Evolutionary conservation across 1,140 invertebrate genomes (phyloP).

Genomic region (Wiebesia pumilae): DNA sequence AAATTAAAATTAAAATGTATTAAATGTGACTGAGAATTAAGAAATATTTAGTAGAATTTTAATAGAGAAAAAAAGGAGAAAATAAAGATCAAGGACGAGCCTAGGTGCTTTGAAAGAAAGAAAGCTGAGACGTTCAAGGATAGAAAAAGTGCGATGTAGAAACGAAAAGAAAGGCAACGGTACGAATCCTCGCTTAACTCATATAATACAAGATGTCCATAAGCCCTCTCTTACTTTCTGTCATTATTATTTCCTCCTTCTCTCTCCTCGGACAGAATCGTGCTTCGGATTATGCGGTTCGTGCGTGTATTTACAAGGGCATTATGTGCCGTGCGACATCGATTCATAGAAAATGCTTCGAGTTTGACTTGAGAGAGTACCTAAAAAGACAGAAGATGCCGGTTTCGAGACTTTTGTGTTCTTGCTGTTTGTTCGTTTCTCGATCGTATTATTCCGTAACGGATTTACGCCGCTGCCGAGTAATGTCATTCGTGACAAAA

Average conservation of each 20-base stretch:
- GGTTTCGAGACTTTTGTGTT: not conserved
- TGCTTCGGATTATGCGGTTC: constrained; percentile 29
- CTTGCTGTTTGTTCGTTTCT: not conserved
- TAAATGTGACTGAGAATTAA: not conserved
- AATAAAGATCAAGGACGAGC: constrained; percentile 12
- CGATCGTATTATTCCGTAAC: constrained; percentile 33
- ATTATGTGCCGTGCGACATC: constrained; percentile 16
- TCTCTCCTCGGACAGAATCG: not conserved
- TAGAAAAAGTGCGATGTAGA: not conserved
- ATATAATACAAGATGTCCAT: constrained; percentile 13
- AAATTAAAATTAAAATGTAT: not conserved
- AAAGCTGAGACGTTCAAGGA: not conserved
- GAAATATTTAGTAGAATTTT: too few relatives aligned
- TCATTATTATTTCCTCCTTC: not conserved
- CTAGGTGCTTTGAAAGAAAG: not conserved
- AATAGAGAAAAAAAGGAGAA: not conserved
- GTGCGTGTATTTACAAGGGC: constrained; percentile 34
- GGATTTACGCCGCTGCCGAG: constrained; percentile 16
- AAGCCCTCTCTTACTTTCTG: not conserved
- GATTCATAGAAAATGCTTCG: constrained; percentile 32
- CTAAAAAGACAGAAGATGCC: not conserved
- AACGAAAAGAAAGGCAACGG: constrained; percentile 18
- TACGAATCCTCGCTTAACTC: not conserved
- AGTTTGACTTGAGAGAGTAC: not conserved
- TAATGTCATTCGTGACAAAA: constrained; percentile 3